Evolutionary conservation across 2,113 vertebrate genomes (phyloP), one percentile per base, ranked within the genome.

Genomic region (Rhinopithecus roxellana): DNA sequence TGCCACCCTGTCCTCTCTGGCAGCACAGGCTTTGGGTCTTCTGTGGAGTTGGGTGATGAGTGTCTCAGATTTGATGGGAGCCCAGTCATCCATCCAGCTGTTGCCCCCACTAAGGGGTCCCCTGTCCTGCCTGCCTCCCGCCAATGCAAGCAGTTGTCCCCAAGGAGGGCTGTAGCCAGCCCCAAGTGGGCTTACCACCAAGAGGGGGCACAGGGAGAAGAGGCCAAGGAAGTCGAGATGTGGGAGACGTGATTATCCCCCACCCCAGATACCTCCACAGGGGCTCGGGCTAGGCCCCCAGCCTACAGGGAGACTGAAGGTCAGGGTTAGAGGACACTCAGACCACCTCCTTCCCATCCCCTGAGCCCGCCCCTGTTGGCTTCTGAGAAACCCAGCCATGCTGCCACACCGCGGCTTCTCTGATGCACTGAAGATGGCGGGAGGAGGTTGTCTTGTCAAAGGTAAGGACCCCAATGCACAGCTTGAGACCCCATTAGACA

Each of bases 1-100:
- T 14, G 3, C 38, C 20, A 16, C 78, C n/a, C 1, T 3, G 2
- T 13, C 3, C 8, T 27, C 23, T 6, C 32, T 1, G 0, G 16
- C 11, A 48, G 32, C 8, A 30, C 22, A 43, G 30, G 30, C 20
- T 50, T 50, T 7, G 57, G 50, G 35, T 23, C 48, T 64, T 1
- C 2, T 38, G 27, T 72, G 78, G 50, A 32, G 35, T 25, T 1
- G 3, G 3, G 48, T 57, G 38, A 57, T 3, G 8, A 22, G 43
- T 0, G 11, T 5, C 1, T n/a, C 14, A 0, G 20, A 18, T 38
- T n/a, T 11, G 75, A 59, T 4, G n/a, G 43, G 57, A 32, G 55
- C 20, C 27, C 35, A 4, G 40, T 55, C 52, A 55, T 55, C 22
- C 3, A 45, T 11, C 69, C 5, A 2, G 17, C 38, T 20, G 6